phyloP scores from a whole-genome alignment of 2,888 invertebrate genomes.

The Diogma glabrata region DNA sequence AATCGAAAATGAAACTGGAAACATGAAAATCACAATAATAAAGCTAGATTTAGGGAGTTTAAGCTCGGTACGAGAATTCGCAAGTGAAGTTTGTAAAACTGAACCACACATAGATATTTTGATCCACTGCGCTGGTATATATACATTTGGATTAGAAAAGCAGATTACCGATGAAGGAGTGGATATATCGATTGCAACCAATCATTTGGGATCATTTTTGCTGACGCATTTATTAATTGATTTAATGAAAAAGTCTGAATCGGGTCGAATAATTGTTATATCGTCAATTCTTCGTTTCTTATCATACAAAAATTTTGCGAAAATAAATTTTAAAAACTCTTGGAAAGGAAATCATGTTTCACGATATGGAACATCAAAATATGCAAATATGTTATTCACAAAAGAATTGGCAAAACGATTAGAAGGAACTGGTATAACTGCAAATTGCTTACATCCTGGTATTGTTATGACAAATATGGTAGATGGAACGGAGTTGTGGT shows the following conservation, averaged over 20 bases:
- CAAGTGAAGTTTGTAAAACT: slow-evolving; percentile 61
- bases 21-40: too few relatives aligned
- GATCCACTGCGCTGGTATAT: slow-evolving; percentile 82
- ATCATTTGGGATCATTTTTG: slow-evolving; percentile 88
- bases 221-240: slow-evolving; percentile 82
- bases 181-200: slow-evolving; percentile 84
- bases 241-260: slow-evolving; percentile 59
- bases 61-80: slow-evolving; percentile 71
- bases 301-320: slow-evolving; percentile 58
- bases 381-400: slow-evolving; percentile 72
- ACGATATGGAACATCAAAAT: slow-evolving; percentile 72
- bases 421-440: slow-evolving; percentile 67
- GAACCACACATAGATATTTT: slow-evolving; percentile 67
- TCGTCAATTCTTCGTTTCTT: slow-evolving; percentile 70
- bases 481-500: slow-evolving; percentile 51
- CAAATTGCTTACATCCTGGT: slow-evolving; percentile 80
- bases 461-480: slow-evolving; percentile 75
- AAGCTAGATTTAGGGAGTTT: slow-evolving; percentile 68
- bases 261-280: slow-evolving; percentile 67
- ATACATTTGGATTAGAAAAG: slow-evolving; percentile 57
- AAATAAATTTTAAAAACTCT: too few relatives aligned
- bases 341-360: too few relatives aligned
- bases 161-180: slow-evolving; percentile 68
- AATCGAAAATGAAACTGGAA: too few relatives aligned
- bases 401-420: slow-evolving; percentile 63